Conservation (phyloP, 2,888 invertebrate species). For the Lapara coniferarum region DNA sequence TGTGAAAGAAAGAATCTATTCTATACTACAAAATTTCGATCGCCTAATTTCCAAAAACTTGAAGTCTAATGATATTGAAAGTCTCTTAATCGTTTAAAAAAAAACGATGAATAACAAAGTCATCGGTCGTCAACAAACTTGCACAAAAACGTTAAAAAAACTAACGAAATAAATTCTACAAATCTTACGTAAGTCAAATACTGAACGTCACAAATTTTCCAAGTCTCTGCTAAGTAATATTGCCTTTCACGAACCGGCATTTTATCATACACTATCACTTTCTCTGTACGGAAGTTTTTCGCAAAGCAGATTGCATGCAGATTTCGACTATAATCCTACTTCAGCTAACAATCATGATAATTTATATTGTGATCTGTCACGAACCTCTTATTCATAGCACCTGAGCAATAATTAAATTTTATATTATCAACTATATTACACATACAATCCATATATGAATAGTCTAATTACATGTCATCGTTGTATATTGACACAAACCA, state of each 20-base stretch:
- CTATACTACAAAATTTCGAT: too few species aligned
- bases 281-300: conserved; percentile 1
- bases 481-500: too few species aligned
- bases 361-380: too few species aligned
- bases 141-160: background rate
- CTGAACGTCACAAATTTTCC: conserved; percentile 1
- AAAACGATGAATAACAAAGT: background rate
- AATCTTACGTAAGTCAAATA: conserved; percentile 14
- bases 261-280: conserved; percentile 10
- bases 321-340: background rate
- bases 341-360: too few species aligned
- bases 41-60: too few species aligned
- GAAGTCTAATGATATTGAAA: too few species aligned
- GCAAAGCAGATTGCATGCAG: background rate
- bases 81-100: background rate
- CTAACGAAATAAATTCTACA: conserved; percentile 2
- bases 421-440: too few species aligned
- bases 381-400: too few species aligned
- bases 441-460: too few species aligned
- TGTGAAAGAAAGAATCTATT: too few species aligned
- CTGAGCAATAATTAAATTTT: too few species aligned
- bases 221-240: conserved; percentile 7
- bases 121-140: background rate
- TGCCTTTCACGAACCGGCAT: conserved; percentile 1
- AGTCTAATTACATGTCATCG: too few species aligned